Evolutionary conservation across 2,113 vertebrate species (phyloP).

Genomic region (Nothocercus nigrocapillus): DNA sequence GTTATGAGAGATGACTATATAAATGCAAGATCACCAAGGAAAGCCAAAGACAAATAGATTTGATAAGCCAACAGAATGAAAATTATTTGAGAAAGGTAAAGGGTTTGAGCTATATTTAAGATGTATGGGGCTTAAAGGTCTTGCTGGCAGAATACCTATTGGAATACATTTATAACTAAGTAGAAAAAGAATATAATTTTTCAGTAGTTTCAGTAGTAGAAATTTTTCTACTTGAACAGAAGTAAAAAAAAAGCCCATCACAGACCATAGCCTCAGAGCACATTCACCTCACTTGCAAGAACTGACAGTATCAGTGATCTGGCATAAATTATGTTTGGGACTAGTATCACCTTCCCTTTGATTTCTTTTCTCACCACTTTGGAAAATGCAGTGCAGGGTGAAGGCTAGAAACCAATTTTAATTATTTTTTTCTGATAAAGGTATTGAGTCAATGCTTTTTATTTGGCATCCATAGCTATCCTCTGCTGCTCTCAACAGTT

Average conservation of each 20-base stretch:
- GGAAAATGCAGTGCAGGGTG: background rate
- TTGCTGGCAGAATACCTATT: background rate
- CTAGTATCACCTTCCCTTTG: background rate
- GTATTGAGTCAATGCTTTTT: background rate
- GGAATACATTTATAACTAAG: background rate
- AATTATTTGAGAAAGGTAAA: background rate
- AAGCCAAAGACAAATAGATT: background rate
- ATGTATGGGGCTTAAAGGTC: background rate
- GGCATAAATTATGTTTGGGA: background rate
- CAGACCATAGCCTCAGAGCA: background rate
- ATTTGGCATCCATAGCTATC: background rate
- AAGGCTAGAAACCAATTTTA: background rate
- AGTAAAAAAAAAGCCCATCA: background rate
- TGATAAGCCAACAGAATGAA: background rate
- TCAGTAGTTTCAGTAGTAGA: background rate
- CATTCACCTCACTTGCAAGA: background rate
- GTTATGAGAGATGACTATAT: rapidly evolving
- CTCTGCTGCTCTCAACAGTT: background rate
- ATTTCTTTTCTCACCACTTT: background rate
- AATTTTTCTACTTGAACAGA: background rate
- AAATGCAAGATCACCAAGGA: background rate
- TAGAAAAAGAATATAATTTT: background rate
- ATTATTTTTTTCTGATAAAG: background rate
- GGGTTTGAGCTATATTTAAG: background rate
- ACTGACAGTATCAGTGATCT: background rate